phyloP scores from a whole-genome alignment of 2,113 vertebrate species.

The Saguinus imperator region DNA sequence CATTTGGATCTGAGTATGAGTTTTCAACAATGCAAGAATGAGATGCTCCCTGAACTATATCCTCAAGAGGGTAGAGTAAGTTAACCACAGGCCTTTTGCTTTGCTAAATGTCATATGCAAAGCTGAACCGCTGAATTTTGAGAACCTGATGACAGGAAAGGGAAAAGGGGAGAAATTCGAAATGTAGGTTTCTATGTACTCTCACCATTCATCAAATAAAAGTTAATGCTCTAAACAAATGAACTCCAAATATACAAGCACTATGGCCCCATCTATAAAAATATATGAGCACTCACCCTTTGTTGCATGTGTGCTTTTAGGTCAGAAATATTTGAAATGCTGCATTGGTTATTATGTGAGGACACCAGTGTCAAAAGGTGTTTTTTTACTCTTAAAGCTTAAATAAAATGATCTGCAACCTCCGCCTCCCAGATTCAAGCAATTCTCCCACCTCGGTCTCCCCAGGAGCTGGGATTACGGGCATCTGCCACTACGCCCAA shows the following conservation, averaged over 20 bases:
- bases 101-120: not conserved
- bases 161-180: not conserved
- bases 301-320: not conserved
- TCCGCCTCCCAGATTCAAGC: too few relatives aligned
- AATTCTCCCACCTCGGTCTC: too few relatives aligned
- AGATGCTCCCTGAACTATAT: not conserved
- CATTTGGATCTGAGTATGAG: not conserved
- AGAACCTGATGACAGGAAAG: not conserved
- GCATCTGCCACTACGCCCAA: too few relatives aligned
- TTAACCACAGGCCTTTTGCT: not conserved
- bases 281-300: not conserved
- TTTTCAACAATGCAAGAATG: not conserved
- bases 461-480: too few relatives aligned
- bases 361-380: not conserved
- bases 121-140: not conserved
- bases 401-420: not conserved
- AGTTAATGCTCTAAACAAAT: not conserved
- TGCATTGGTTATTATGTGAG: not conserved
- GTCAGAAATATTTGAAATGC: not conserved
- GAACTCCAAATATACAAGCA: not conserved
- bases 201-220: not conserved
- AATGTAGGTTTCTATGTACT: not conserved
- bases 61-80: not conserved
- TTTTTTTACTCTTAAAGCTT: conserved; percentile 38
- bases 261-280: not conserved